Evolutionary conservation across 2,888 invertebrate genomes (phyloP).

Genomic region (Rambutsinella grinnellia): DNA sequence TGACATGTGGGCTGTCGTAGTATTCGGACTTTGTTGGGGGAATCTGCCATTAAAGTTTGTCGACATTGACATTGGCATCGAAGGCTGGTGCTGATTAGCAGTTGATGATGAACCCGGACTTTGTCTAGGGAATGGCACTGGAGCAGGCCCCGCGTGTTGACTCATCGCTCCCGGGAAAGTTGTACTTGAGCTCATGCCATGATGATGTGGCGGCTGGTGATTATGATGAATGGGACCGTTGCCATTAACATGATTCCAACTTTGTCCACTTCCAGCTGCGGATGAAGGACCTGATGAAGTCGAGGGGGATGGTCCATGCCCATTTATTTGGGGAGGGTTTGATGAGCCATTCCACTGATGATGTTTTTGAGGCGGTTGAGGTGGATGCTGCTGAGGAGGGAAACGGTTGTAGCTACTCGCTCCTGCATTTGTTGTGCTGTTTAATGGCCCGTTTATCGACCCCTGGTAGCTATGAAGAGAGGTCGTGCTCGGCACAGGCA

Average conservation of each 20-base stretch:
- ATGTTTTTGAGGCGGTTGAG: conserved; percentile 45
- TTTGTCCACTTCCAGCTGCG: conserved; percentile 33
- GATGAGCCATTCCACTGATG: conserved; percentile 55
- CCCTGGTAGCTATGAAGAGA: conserved; percentile 53
- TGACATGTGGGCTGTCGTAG: conserved; percentile 61
- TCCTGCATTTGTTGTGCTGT: conserved; percentile 52
- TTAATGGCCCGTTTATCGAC: conserved; percentile 41
- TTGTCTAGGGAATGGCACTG: conserved; percentile 37
- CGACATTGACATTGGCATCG: conserved; percentile 42
- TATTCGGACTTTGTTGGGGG: conserved; percentile 62
- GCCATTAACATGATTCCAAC: conserved; percentile 47
- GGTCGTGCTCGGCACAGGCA: conserved; percentile 43
- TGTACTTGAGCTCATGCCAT: conserved; percentile 60
- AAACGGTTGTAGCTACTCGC: conserved; percentile 40
- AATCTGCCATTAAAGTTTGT: conserved; percentile 44
- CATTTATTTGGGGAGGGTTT: conserved; percentile 22
- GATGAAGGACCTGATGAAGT: conserved; percentile 3
- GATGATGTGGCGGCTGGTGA: conserved; percentile 19
- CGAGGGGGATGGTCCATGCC: conserved; percentile 37
- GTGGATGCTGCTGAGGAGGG: conserved; percentile 37
- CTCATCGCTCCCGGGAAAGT: conserved; percentile 64
- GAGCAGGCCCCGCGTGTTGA: conserved; percentile 47
- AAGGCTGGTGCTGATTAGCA: conserved; percentile 30
- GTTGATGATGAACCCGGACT: conserved; percentile 29
- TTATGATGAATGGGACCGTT: conserved; percentile 44